Base-by-base conservation (phyloP, 2,797 vertebrate genomes). In the Zenarchopterus dispar region DNA sequence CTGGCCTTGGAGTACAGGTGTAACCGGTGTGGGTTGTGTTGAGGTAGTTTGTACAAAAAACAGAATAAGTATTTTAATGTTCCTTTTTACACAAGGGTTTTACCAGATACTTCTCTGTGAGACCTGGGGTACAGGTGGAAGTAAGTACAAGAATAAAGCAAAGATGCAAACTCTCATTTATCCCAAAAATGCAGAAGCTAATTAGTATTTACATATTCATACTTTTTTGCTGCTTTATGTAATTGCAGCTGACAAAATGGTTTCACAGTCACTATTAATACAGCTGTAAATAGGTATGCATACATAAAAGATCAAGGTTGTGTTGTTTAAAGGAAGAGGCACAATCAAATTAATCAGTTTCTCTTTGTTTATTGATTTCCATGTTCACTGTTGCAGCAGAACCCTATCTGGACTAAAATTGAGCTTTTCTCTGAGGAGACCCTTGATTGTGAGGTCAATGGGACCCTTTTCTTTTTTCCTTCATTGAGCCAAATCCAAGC, bases 401-500 rank as follows among this genome's bases (percentile, higher is more conserved):
- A 16, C 50, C 16, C 5, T 45, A 6, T 58, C 31, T 47, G 24
- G 13, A 18, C 23, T 8, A 18, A 43, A 67, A 2, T 39, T 31
- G 8, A 10, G 5, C 55, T 63, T 67, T 52, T 61, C 11, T 11
- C 36, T 41, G 7, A 18, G 13, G 41, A 65, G 6, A 9, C 8
- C 10, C 63, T 66, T 78, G 61, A 82, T 72, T 72, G 51, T 56
- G 48, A 57, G 56, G 63, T 71, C 59, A 54, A 56, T 26, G 17
- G 26, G 43, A 75, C 44, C 52, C 36, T 47, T 59, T 44, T 42
- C 44, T 59, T 44, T n/a, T 49, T 31, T 13, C 22, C 39, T 72
- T 73, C 71, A 73, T 75, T 77, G 78, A 8, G 19, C 15, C 69
- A 67, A 78, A 74, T 82, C 72, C 73, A 73, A 81, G 61, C 77